Conservation (phyloP, 2,113 vertebrate species). For the Dunckerocampus dactyliophorus region DNA sequence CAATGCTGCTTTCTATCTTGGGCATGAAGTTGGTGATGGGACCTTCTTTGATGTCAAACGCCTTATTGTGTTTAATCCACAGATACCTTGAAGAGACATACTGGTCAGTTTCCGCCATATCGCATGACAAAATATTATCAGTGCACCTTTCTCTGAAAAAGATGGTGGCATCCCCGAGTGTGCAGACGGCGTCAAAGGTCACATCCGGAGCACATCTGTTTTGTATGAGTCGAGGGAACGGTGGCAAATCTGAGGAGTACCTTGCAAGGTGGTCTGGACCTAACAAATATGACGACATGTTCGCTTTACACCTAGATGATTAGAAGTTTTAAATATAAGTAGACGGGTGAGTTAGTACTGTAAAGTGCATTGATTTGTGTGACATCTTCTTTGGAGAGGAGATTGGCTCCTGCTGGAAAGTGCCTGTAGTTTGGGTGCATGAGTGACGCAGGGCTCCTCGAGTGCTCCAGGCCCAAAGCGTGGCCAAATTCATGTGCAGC, state of each 20-base stretch:
- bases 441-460: conserved; percentile 69
- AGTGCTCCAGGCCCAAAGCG: conserved; percentile 80
- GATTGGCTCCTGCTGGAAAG: conserved; percentile 20
- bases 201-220: conserved; percentile 63
- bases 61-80: conserved; percentile 72
- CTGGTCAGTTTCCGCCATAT: not conserved
- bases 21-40: conserved; percentile 73
- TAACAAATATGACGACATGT: conserved; percentile 21
- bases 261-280: conserved; percentile 41
- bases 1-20: conserved; percentile 67
- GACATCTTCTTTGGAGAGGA: conserved; percentile 76
- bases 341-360: conserved; percentile 55
- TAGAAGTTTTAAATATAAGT: not conserved
- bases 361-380: conserved; percentile 77
- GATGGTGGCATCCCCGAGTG: conserved; percentile 62
- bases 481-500: conserved; percentile 85
- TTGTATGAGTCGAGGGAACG: conserved; percentile 41
- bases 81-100: conserved; percentile 57
- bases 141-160: conserved; percentile 70
- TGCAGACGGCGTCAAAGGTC: conserved; percentile 71
- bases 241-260: conserved; percentile 34
- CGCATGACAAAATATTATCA: not conserved
- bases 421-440: conserved; percentile 80
- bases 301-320: not conserved
- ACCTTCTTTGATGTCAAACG: conserved; percentile 68